These are phyloP conservation scores for Micromussa lordhowensis DNA, from an alignment of 92 coral and sea anemone genomes.

Conservation along the genomic window DNA sequence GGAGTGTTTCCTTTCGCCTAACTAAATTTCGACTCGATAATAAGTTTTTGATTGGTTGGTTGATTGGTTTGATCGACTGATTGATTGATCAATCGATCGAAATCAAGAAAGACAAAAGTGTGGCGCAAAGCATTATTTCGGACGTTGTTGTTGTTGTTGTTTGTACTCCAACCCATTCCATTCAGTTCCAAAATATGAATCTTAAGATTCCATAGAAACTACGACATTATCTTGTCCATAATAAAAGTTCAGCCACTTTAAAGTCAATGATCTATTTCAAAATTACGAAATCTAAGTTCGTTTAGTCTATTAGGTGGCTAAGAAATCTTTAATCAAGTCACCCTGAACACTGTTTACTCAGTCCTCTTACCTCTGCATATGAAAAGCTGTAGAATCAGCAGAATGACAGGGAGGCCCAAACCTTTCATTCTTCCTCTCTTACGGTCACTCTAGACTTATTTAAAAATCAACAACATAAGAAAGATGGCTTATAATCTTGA, in stretches of 20 bases:
- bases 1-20: no score
- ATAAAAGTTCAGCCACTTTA: not conserved
- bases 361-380: slow-evolving; percentile 9
- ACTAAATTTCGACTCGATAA: no score
- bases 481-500: not conserved
- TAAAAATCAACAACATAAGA: not conserved
- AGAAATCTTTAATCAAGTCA: not conserved
- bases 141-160: not conserved
- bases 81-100: no score
- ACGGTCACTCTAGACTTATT: not conserved
- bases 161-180: not conserved
- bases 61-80: no score
- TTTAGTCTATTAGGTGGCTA: not conserved
- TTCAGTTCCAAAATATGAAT: no score
- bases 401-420: slow-evolving; percentile 8
- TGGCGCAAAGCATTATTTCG: no score
- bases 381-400: not conserved
- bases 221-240: not conserved
- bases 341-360: not conserved
- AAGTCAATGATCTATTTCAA: not conserved
- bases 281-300: no score
- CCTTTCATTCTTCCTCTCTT: slow-evolving; percentile 12
- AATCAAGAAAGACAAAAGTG: no score
- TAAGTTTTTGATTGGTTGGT: no score
- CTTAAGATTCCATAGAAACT: not conserved